Conservation (phyloP, 2,113 vertebrate genomes). For the Burhinus oedicnemus region DNA sequence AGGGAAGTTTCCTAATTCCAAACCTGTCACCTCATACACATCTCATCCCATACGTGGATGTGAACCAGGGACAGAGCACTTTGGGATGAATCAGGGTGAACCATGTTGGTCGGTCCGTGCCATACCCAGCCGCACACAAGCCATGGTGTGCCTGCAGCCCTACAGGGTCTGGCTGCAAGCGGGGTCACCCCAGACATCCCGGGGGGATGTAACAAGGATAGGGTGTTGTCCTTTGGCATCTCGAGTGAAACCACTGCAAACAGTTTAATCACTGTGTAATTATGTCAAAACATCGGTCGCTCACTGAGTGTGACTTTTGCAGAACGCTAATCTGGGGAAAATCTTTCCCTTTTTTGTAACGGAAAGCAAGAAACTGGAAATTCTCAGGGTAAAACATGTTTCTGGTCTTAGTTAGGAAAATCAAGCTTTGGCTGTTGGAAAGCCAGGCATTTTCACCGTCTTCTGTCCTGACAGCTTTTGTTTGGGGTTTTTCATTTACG, state of each 20-base stretch:
- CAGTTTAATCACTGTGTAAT: not conserved
- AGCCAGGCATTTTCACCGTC: not conserved
- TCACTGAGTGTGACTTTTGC: not conserved
- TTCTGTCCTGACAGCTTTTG: slow-evolving; percentile 66
- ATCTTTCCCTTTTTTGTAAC: not conserved
- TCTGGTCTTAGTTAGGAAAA: not conserved
- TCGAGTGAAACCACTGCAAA: not conserved
- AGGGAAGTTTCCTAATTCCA: not conserved
- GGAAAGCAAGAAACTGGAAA: not conserved
- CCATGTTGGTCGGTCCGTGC: fast-evolving
- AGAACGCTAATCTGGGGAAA: not conserved
- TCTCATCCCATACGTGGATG: fast-evolving
- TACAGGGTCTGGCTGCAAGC: fast-evolving
- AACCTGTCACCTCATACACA: not conserved
- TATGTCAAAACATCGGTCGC: not conserved
- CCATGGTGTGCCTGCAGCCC: not conserved
- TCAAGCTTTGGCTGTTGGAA: not conserved
- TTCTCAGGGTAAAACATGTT: not conserved
- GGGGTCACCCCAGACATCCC: not conserved
- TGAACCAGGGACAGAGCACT: not conserved
- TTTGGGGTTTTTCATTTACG: slow-evolving; percentile 37
- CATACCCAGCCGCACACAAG: not conserved
- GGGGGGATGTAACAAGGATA: not conserved
- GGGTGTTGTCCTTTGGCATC: not conserved
- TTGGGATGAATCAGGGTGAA: not conserved